phyloP scores from a whole-genome alignment of 2,113 vertebrate genomes.

The Syngnathus floridae region DNA sequence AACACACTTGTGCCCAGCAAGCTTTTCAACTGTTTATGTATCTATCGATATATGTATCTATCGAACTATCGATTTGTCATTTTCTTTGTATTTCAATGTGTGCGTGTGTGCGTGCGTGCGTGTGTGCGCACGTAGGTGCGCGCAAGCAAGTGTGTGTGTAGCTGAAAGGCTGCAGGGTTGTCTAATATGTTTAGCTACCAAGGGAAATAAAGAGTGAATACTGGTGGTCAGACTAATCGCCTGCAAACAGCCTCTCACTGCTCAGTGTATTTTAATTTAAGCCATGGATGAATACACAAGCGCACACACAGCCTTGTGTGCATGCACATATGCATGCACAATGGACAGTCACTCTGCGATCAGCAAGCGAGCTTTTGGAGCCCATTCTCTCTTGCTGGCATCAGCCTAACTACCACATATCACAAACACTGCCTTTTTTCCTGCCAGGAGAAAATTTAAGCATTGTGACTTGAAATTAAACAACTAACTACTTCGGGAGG shows the following conservation, averaged over 20 bases:
- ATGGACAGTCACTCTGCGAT: constrained; percentile 12
- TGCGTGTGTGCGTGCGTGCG: not conserved
- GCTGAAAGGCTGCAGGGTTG: constrained; percentile 39
- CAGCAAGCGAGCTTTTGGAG: constrained; percentile 7
- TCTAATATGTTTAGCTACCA: constrained; percentile 54
- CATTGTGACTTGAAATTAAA: not conserved
- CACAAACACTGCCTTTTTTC: constrained; percentile 6
- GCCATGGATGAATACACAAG: constrained; percentile 20
- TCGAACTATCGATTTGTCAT: too few species aligned
- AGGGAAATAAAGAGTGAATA: constrained; percentile 62
- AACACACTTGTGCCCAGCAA: not conserved
- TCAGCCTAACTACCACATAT: constrained; percentile 11
- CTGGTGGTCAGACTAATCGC: constrained; percentile 52
- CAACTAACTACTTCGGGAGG: not conserved
- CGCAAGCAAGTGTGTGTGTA: constrained; percentile 7
- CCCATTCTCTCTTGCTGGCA: constrained; percentile 20
- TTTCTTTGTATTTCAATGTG: too few species aligned
- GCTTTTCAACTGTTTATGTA: not conserved
- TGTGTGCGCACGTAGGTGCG: too few species aligned
- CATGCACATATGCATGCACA: constrained; percentile 7
- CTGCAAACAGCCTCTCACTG: constrained; percentile 41
- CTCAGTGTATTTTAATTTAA: constrained; percentile 44
- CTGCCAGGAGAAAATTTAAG: not conserved
- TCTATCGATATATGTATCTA: too few species aligned
- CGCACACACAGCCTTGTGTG: constrained; percentile 5